Evolutionary conservation across 1,140 invertebrate species (phyloP).

Genomic region (Choristoneura fumiferana): DNA sequence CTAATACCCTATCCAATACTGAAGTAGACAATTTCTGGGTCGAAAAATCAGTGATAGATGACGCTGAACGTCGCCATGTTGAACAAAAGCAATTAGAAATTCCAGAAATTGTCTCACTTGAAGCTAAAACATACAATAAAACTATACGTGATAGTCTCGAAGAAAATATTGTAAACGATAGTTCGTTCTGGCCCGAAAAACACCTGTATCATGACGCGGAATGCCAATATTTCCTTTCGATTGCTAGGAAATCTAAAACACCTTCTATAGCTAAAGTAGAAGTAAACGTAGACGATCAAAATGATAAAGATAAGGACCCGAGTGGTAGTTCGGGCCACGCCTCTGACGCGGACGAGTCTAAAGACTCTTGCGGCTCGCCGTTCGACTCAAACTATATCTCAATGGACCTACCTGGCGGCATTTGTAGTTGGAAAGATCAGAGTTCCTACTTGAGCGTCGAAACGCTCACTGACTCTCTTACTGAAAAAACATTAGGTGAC

Average conservation of each 20-base stretch:
- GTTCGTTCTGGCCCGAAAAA: constrained; percentile 81
- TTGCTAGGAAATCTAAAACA: constrained; percentile 70
- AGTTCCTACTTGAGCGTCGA: constrained; percentile 87
- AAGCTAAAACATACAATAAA: constrained; percentile 20
- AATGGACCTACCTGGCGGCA: constrained; percentile 86
- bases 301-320: constrained; percentile 81
- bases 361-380: constrained; percentile 54
- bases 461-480: constrained; percentile 48
- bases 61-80: constrained; percentile 50
- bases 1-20: constrained; percentile 48
- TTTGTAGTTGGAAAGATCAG: constrained; percentile 90
- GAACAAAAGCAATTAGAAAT: constrained; percentile 31
- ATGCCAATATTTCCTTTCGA: constrained; percentile 76
- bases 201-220: constrained; percentile 82
- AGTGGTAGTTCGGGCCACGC: constrained; percentile 80
- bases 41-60: constrained; percentile 48
- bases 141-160: constrained; percentile 30
- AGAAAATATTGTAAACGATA: constrained; percentile 74
- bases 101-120: constrained; percentile 23
- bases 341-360: constrained; percentile 71
- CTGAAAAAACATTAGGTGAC: constrained; percentile 46
- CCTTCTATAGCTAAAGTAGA: constrained; percentile 53
- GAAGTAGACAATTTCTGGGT: constrained; percentile 60
- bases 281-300: constrained; percentile 67
- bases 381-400: constrained; percentile 83